Percentiles rank a stretch among this genome's conserved stretches.
These are phyloP conservation scores for Pseudocheirus occidentalis DNA, from an alignment of 2,797 vertebrate genomes.

Conservation along the genomic window DNA sequence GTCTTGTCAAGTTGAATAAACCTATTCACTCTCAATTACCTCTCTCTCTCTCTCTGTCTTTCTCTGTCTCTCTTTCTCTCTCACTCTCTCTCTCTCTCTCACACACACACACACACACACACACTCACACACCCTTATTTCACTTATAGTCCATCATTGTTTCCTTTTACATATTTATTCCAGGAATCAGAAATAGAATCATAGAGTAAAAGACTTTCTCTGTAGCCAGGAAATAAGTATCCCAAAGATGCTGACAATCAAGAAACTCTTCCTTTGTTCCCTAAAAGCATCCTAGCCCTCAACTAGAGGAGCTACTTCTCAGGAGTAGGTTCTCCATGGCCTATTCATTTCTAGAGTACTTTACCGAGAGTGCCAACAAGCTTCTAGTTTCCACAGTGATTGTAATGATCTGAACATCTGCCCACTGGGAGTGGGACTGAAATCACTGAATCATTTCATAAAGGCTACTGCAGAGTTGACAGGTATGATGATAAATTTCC, in stretches of 20 bases:
- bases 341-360: slow-evolving; percentile 58
- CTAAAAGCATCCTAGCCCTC: slow-evolving; percentile 46
- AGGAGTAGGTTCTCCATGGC: slow-evolving; percentile 25
- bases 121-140: not conserved
- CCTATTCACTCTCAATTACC: slow-evolving; percentile 70
- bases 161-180: slow-evolving; percentile 39
- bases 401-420: slow-evolving; percentile 59
- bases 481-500: slow-evolving; percentile 58
- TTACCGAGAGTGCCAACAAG: slow-evolving; percentile 56
- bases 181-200: slow-evolving; percentile 21
- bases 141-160: not conserved
- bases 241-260: slow-evolving; percentile 38
- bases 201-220: not conserved
- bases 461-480: slow-evolving; percentile 47
- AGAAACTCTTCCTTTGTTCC: slow-evolving; percentile 14
- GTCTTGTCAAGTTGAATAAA: slow-evolving; percentile 49
- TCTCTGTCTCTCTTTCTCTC: not conserved
- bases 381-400: slow-evolving; percentile 51
- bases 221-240: slow-evolving; percentile 13
- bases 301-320: slow-evolving; percentile 44
- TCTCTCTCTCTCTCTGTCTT: not conserved
- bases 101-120: too few relatives aligned
- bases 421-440: slow-evolving; percentile 48
- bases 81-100: too few relatives aligned
- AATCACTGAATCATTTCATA: slow-evolving; percentile 62